Evolutionary conservation across 2,797 vertebrate genomes (phyloP), one percentile per base, ranked within the genome.

Genomic region (Pantherophis vulpinus): DNA sequence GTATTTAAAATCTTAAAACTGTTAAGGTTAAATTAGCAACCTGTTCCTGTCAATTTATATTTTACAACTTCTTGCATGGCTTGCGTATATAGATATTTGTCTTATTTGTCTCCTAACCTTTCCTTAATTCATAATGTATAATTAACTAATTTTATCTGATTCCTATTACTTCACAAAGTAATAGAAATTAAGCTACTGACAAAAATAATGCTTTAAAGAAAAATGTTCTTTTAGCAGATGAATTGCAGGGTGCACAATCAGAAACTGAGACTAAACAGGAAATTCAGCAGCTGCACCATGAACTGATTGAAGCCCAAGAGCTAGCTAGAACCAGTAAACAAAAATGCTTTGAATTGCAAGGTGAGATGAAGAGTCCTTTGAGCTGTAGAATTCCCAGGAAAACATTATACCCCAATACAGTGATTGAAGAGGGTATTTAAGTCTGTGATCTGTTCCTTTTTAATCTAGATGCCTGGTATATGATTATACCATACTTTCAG

Each of bases 281-380:
- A 97, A 99, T 99, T 97, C 98, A 99, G 95, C 98, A 99, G 51
- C 98, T 99, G 96, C 99, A 98, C 96, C 98, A 98, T 96, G 99
- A 99, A 95, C 98, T 99, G 94, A 97, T 99, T 94, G 99, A 99
- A 97, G 99, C 99, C 94, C 99, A 99, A 98, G 99, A 99, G 90
- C 97, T 99, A 96, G 99, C 99, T 98, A 99, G 98, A 97, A 98
- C 98, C 86, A 99, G 98, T 97, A 99, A 99, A 97, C 99, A 99
- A 98, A 99, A 98, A 97, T 99, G 99, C 98, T 98, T 98, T 96
- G 99, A 99, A 97, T 98, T 99, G 90, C 99, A 99, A 98, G 99
- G 99, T 99, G 97, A 98, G 98, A 95, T 92, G 83, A 95, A 96
- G 94, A 97, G 96, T 92, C 91, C 94, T 96, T 95, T 96, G 90